Evolutionary conservation across 1,140 invertebrate genomes (phyloP).

Genomic region (Dendroctonus ponderosae): DNA sequence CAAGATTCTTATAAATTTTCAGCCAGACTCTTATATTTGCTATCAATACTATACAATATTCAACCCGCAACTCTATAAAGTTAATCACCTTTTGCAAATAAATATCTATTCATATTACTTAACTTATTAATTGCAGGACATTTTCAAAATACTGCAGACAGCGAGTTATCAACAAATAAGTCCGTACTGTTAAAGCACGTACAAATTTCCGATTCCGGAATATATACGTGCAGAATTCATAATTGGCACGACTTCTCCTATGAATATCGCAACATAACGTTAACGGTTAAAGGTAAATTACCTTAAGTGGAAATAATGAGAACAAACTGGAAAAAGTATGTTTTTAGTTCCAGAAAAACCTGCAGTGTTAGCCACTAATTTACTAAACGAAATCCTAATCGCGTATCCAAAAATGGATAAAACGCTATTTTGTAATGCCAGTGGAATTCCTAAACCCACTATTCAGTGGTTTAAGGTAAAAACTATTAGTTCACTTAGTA

Average conservation of each 20-base stretch:
- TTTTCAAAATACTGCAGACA: neutral
- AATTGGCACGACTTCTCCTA: constrained; percentile 23
- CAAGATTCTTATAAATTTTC: too few relatives aligned
- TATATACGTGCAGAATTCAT: constrained; percentile 43
- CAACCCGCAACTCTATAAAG: too few relatives aligned
- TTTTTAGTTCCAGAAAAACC: constrained; percentile 36
- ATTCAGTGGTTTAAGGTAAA: constrained; percentile 53
- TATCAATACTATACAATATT: too few relatives aligned
- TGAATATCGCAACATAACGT: constrained; percentile 28
- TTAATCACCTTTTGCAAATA: neutral
- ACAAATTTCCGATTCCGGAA: constrained; percentile 30
- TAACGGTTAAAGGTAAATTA: constrained; percentile 38
- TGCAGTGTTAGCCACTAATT: constrained; percentile 44
- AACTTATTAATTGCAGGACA: too few relatives aligned
- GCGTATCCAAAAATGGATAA: constrained; percentile 49
- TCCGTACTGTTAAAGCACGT: neutral
- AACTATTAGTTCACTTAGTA: too few relatives aligned
- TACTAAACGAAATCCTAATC: constrained; percentile 44
- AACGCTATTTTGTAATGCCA: constrained; percentile 47
- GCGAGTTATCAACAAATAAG: neutral
- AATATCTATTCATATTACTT: neutral
- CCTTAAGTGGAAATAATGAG: neutral
- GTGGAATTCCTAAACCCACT: constrained; percentile 52
- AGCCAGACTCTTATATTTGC: too few relatives aligned
- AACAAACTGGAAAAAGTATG: constrained; percentile 9